Percentiles rank a stretch among this genome's conserved stretches.
These are phyloP conservation scores for Congeria kusceri DNA, from an alignment of 2,888 invertebrate species.

Conservation along the genomic window DNA sequence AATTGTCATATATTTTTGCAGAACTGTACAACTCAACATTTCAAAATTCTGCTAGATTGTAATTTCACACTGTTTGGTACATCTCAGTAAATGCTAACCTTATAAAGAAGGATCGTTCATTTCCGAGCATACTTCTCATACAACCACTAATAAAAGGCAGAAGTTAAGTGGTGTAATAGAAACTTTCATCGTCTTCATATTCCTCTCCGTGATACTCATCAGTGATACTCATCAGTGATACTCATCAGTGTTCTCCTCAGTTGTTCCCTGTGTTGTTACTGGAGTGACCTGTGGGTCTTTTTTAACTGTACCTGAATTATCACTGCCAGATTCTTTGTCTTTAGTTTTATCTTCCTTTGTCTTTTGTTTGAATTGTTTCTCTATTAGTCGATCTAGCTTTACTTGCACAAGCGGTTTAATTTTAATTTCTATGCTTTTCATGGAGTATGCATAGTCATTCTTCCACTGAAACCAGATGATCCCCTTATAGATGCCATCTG, in stretches of 20 bases:
- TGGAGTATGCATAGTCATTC: constrained; percentile 71
- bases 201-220: background rate
- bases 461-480: constrained; percentile 80
- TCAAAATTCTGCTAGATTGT: too few relatives aligned
- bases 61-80: too few relatives aligned
- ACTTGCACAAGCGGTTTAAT: constrained; percentile 72
- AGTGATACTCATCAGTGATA: background rate
- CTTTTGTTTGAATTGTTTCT: too few relatives aligned
- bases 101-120: too few relatives aligned
- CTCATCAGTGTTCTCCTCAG: background rate
- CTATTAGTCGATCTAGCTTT: constrained; percentile 40
- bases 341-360: background rate
- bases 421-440: constrained; percentile 76
- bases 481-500: constrained; percentile 76
- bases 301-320: background rate
- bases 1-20: too few relatives aligned
- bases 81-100: too few relatives aligned
- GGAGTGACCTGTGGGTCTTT: background rate
- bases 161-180: background rate
- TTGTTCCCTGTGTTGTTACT: background rate
- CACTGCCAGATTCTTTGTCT: background rate
- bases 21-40: too few relatives aligned
- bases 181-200: constrained; percentile 23
- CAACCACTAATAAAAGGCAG: background rate
- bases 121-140: too few relatives aligned